Percentiles rank a stretch among this genome's conserved stretches.
These are phyloP conservation scores for Bombyx mandarina DNA, from an alignment of 1,140 invertebrate genomes.

Conservation along the genomic window DNA sequence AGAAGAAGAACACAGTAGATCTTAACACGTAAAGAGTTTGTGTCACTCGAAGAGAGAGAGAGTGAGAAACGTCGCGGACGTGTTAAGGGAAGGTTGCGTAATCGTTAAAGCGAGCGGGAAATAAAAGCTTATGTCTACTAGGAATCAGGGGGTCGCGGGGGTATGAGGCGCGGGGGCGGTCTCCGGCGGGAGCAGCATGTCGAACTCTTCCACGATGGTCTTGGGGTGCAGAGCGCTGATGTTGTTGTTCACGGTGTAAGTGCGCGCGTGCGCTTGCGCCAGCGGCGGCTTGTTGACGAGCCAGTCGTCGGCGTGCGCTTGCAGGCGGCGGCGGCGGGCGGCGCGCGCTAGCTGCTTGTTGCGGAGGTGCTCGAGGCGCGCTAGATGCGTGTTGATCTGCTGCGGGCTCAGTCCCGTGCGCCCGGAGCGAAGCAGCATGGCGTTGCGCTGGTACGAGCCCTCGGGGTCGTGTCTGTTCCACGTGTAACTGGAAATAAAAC, in stretches of 20 bases:
- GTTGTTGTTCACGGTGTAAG: conserved; percentile 60
- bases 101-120: conserved; percentile 1
- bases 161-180: conserved; percentile 30
- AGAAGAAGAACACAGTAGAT: conserved; percentile 25
- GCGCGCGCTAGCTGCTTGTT: conserved; percentile 48
- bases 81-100: too few relatives aligned
- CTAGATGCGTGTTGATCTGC: conserved; percentile 50
- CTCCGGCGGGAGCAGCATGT: conserved; percentile 42
- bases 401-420: conserved; percentile 54
- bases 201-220: conserved; percentile 66
- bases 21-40: too few relatives aligned
- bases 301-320: conserved; percentile 35
- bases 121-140: background rate
- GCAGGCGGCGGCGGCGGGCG: conserved; percentile 19
- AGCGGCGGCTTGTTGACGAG: conserved; percentile 42
- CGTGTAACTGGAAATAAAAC: conserved; percentile 41
- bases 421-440: conserved; percentile 51
- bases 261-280: conserved; percentile 51
- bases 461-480: conserved; percentile 61
- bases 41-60: background rate
- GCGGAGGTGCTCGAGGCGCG: conserved; percentile 46
- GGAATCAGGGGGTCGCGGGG: conserved; percentile 1
- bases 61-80: conserved; percentile 1
- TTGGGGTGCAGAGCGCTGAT: conserved; percentile 66
- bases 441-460: conserved; percentile 56